Evolutionary conservation across 2,888 invertebrate genomes (phyloP), one percentile per base, ranked within the genome.

Genomic region (Altica lythri): DNA sequence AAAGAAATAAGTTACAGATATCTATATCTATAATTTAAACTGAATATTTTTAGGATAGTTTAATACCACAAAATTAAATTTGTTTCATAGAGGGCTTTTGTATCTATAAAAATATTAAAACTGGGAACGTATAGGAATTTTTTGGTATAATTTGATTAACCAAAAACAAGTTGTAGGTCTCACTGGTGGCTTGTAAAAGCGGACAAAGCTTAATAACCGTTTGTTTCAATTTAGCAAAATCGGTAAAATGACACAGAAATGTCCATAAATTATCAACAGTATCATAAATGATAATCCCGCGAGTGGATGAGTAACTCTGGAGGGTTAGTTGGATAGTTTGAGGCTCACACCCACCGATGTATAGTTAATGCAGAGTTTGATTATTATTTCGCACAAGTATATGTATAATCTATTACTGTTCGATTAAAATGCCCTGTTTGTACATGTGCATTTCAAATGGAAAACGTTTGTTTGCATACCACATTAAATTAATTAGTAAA

Each of bases 401-500:
- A 32, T 44, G 19, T 32, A 22, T 40, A 49, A 42, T 30, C 32
- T 49, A 49, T 49, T 49, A 49, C 19, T 32, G 40, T 29, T 40
- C 19, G 29, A 40, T 48, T 48, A 48, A 48, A 48, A 48, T 38
- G 38, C 38, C 18, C 17, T 19, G 48, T 37, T 35, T 25, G 27
- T 47, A 37, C 37, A 14, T 12, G 27, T 30, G 38, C 9, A 38
- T 38, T 27, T 27, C 34, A 46, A 46, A 46, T 14, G 34, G 46
- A 14, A 48, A 48, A 30, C 48, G 38, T 38, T 48, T 48, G 48
- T 48, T 48, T 48, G 48, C 30, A 38, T 48, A 38, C 38, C 29
- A 48, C 48, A 40, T 17, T 18, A 25, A 16, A 12, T 27, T 48
- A 48, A 48, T 48, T 48, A 38, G 38, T 48, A 17, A n/a, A n/a